A percentile compares a stretch with the other conserved stretches of the same genome.
Conservation (phyloP, 2,888 invertebrate species). For the Heteromyza rotundicornis region DNA sequence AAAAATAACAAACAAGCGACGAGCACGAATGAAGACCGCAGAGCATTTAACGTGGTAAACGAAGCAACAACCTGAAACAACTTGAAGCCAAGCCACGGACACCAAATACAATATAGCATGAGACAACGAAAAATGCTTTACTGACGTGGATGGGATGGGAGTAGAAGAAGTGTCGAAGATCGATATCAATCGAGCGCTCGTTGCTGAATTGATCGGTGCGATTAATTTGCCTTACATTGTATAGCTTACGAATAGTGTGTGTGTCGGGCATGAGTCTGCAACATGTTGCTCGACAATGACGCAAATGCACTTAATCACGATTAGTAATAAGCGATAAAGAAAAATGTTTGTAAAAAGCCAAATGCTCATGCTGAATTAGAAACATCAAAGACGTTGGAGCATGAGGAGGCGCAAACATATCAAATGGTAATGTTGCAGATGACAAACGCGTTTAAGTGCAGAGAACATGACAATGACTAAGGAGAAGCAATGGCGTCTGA, state of each 20-base stretch:
- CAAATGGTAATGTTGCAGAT: conserved; percentile 17
- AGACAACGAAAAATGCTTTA: conserved; percentile 19
- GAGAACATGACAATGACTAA: background rate
- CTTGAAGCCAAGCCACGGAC: conserved; percentile 6
- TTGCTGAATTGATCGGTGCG: conserved; percentile 56
- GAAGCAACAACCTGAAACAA: background rate
- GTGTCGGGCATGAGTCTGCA: conserved; percentile 46
- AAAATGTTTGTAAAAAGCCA: background rate
- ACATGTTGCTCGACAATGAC: conserved; percentile 33
- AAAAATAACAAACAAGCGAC: background rate
- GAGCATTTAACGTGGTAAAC: background rate
- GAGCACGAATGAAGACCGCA: background rate
- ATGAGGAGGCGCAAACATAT: no score
- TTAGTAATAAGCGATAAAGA: conserved; percentile 54
- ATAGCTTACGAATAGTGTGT: conserved; percentile 13
- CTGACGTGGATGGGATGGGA: no score
- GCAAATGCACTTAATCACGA: conserved; percentile 58
- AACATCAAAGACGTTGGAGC: background rate
- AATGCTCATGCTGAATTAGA: no score
- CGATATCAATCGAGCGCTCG: conserved; percentile 44
- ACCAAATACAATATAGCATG: conserved; percentile 15
- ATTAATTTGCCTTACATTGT: conserved; percentile 56
- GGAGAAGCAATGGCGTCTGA: background rate
- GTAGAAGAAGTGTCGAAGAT: conserved; percentile 50
- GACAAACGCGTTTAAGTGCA: conserved; percentile 20